phyloP scores from a whole-genome alignment of 2,113 vertebrate species.

The Rhynchomys soricoides region DNA sequence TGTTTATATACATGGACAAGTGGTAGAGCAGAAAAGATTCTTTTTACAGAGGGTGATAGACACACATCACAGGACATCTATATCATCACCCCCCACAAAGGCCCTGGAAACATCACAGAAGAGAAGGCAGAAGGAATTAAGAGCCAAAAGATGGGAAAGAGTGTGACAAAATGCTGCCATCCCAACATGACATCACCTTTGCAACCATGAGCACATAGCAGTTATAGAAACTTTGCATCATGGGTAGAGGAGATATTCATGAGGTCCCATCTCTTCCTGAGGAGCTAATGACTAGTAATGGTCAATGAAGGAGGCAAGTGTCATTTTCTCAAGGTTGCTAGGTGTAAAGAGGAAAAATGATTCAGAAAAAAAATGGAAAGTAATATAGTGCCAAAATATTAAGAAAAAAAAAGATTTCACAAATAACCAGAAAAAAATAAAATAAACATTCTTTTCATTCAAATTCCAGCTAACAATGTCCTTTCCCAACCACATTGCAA shows the following conservation, averaged over 20 bases:
- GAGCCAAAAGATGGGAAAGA: not conserved
- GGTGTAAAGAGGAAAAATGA: not conserved
- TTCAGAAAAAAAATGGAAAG: not conserved
- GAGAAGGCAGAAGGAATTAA: not conserved
- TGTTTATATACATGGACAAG: not conserved
- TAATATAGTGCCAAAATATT: not conserved
- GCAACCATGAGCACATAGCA: not conserved
- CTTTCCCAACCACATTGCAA: not conserved
- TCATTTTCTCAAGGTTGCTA: not conserved
- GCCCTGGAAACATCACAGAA: not conserved
- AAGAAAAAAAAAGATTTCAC: not conserved
- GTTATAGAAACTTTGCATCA: not conserved
- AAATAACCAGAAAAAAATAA: not conserved
- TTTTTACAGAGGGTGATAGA: not conserved
- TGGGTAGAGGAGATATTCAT: not conserved
- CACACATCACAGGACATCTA: not conserved
- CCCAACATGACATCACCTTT: not conserved
- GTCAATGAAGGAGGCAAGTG: not conserved
- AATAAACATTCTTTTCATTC: not conserved
- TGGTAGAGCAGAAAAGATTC: not conserved
- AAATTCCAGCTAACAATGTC: not conserved
- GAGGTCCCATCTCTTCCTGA: not conserved
- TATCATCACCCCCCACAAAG: not conserved
- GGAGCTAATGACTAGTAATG: not conserved
- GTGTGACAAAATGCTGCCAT: not conserved